Base-by-base conservation (phyloP, 1,140 invertebrate genomes). In the Drosophila elegans region DNA sequence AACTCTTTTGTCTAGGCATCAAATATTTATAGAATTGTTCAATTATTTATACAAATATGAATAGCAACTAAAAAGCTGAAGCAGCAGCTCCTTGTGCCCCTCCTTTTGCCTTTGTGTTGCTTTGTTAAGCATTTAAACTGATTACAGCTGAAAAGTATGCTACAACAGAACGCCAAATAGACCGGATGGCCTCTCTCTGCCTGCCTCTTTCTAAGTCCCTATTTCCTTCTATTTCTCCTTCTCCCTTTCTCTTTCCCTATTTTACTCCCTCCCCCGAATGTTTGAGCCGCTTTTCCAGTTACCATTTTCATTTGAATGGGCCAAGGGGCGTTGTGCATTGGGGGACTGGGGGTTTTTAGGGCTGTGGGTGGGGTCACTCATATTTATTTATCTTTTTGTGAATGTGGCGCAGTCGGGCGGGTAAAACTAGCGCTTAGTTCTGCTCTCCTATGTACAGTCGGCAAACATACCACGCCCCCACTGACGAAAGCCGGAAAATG, bases 91-190 rank as follows among this genome's bases (percentile, higher is more conserved):
- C n/a, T 21, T 21, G 0, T 34, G 29, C 25, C 52, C 56, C 41
- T 10, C 52, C 36, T 41, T 60, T 46, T 34, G 53, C 60, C 41
- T 63, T 78, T 85, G 57, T 69, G 62, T 79, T 83, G 80, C 79
- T 86, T 86, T 86, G 83, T 86, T 86, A 86, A 86, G 83, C 83
- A 86, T 86, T 86, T 86, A 86, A 86, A 86, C 83, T 88, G 83
- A 86, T 86, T 86, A 88, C 83, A 86, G 83, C 83, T 83, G 79
- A 88, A 86, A 88, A 86, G 83, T 88, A 77, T 83, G 83, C 82
- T 78, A 86, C 78, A 78, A 64, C 66, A 61, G 62, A 74, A 55
- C 48, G 27, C 48, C 80, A 80, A 80, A 56, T 61, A 73, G 78
- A 49, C 54, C 13, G 21, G 32, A 27, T 39, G 38, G 34, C 49